A percentile compares a stretch with the other conserved stretches of the same genome.
phyloP scores from a whole-genome alignment of 2,113 vertebrate species.

The Gambusia holbrooki region DNA sequence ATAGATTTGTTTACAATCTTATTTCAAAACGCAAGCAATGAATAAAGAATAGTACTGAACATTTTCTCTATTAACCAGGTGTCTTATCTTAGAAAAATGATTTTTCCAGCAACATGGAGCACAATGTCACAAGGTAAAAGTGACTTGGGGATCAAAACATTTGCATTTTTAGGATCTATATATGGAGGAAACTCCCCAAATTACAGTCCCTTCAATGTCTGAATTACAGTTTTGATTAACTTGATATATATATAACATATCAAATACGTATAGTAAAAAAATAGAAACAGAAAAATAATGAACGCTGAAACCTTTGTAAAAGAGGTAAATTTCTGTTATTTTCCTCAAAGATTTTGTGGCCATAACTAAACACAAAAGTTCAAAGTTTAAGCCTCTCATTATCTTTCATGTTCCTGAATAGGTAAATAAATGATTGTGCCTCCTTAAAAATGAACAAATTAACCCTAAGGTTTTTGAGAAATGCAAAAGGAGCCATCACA shows the following conservation, averaged over 20 bases:
- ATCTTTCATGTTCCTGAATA: not conserved
- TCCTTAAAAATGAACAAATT: conserved; percentile 21
- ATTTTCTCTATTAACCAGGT: not conserved
- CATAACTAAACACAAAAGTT: not conserved
- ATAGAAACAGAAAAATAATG: too few species aligned
- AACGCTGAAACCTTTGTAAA: not conserved
- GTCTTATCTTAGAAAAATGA: not conserved
- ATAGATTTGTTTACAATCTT: too few species aligned
- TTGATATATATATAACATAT: not conserved
- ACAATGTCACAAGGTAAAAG: too few species aligned
- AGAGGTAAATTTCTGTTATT: not conserved
- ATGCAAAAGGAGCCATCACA: conserved; percentile 1
- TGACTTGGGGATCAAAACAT: too few species aligned
- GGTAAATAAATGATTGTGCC: conserved; percentile 27
- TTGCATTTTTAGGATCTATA: not conserved
- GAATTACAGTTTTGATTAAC: not conserved
- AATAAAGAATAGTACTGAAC: too few species aligned
- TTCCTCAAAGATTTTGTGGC: not conserved
- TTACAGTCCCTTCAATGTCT: not conserved
- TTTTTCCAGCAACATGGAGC: not conserved
- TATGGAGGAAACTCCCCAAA: not conserved
- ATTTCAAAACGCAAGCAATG: too few species aligned
- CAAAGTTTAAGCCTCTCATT: not conserved
- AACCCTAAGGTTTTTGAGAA: conserved; percentile 18
- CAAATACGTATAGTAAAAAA: too few species aligned